phyloP scores from a whole-genome alignment of 2,113 vertebrate species.

The Himantopus leucocephalus region DNA sequence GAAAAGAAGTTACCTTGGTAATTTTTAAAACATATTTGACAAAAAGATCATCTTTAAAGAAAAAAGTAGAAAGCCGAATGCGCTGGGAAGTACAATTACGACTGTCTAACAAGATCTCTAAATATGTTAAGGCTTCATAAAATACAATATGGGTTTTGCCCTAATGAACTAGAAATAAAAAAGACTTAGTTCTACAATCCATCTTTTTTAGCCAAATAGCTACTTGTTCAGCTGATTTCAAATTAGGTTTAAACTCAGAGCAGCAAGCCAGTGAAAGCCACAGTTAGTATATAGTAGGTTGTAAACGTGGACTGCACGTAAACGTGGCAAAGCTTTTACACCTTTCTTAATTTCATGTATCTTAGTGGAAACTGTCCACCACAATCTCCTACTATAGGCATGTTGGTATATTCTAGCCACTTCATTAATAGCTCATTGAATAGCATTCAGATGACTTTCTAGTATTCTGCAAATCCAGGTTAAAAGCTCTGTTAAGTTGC shows the following conservation, averaged over 20 bases:
- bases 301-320: neutral
- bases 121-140: neutral
- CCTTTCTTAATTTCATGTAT: neutral
- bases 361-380: neutral
- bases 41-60: neutral
- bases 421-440: neutral
- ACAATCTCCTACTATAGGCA: neutral
- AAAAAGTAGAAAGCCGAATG: neutral
- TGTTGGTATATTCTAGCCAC: neutral
- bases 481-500: neutral
- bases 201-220: neutral
- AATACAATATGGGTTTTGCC: accelerated
- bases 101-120: neutral
- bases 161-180: neutral
- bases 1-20: neutral
- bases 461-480: neutral
- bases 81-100: accelerated
- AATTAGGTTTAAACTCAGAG: neutral
- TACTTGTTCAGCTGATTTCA: neutral
- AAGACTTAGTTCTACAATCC: neutral
- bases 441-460: neutral
- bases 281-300: accelerated
- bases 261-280: neutral
- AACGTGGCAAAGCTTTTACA: neutral
- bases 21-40: neutral